These are phyloP conservation scores for Neoascia interrupta DNA, from an alignment of 2,888 invertebrate genomes.

Conservation along the genomic window DNA sequence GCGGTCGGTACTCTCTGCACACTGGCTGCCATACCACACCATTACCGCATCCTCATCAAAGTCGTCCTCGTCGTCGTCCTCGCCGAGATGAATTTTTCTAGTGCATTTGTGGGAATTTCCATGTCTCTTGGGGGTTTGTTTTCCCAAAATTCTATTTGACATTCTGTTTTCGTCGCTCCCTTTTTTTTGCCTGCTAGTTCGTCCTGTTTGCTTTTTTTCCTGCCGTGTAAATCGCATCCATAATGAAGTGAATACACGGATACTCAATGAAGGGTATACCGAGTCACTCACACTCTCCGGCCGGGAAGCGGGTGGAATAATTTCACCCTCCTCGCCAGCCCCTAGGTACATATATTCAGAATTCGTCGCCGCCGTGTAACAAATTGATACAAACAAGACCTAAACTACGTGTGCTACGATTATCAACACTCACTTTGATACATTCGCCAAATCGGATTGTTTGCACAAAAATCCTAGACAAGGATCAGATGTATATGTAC, in stretches of 20 bases:
- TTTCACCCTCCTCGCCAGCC: constrained; percentile 8
- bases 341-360: background rate
- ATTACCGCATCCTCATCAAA: background rate
- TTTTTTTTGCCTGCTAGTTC: constrained; percentile 6
- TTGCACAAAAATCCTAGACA: constrained; percentile 36
- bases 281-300: constrained; percentile 15
- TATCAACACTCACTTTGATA: constrained; percentile 67
- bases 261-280: constrained; percentile 56
- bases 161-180: constrained; percentile 37
- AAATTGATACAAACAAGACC: constrained; percentile 62
- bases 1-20: no score
- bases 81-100: constrained; percentile 43
- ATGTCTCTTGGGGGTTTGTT: constrained; percentile 57
- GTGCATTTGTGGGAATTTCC: constrained; percentile 61
- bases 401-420: constrained; percentile 56
- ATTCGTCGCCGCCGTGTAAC: constrained; percentile 14
- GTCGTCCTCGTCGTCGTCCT: constrained; percentile 5
- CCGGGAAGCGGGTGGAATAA: constrained; percentile 52
- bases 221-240: constrained; percentile 51
- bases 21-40: no score
- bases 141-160: constrained; percentile 62
- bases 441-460: constrained; percentile 65
- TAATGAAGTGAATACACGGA: constrained; percentile 62
- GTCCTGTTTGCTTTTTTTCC: constrained; percentile 11
- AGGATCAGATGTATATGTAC: constrained; percentile 65